Evolutionary conservation across 2,113 vertebrate species (phyloP).

Genomic region (Peucedramus taeniatus): DNA sequence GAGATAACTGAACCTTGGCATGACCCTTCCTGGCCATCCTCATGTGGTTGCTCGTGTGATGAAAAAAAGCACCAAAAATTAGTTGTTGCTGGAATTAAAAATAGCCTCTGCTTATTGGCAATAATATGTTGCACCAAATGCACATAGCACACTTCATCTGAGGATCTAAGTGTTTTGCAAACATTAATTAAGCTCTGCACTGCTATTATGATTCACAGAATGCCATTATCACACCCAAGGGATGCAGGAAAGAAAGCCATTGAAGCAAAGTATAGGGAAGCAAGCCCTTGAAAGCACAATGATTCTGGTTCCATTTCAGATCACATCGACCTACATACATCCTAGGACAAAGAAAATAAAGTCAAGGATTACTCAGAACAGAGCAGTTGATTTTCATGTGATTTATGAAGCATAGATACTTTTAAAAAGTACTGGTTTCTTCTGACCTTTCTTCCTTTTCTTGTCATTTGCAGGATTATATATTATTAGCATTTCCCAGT

Average conservation of each 20-base stretch:
- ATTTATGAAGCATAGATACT: not conserved
- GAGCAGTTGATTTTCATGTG: not conserved
- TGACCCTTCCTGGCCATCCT: not conserved
- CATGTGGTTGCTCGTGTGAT: not conserved
- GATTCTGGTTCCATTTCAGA: not conserved
- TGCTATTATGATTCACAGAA: constrained; percentile 46
- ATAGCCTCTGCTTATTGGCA: not conserved
- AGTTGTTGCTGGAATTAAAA: not conserved
- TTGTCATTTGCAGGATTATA: not conserved
- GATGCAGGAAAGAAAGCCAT: not conserved
- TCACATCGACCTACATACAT: not conserved
- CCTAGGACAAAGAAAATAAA: not conserved
- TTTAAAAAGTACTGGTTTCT: not conserved
- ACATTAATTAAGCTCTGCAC: constrained; percentile 56
- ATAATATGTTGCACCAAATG: not conserved
- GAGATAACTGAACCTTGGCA: not conserved
- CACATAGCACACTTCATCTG: constrained; percentile 8
- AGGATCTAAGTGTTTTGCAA: constrained; percentile 47
- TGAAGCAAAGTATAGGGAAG: not conserved
- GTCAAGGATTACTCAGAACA: not conserved
- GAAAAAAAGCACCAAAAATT: not conserved
- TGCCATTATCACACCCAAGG: constrained; percentile 48
- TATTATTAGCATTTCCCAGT: not conserved
- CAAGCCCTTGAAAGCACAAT: constrained; percentile 20
- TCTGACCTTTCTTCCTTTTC: not conserved